Evolutionary conservation across 2,113 vertebrate genomes (phyloP), one percentile per base, ranked within the genome.

Genomic region (Leiothrix lutea): DNA sequence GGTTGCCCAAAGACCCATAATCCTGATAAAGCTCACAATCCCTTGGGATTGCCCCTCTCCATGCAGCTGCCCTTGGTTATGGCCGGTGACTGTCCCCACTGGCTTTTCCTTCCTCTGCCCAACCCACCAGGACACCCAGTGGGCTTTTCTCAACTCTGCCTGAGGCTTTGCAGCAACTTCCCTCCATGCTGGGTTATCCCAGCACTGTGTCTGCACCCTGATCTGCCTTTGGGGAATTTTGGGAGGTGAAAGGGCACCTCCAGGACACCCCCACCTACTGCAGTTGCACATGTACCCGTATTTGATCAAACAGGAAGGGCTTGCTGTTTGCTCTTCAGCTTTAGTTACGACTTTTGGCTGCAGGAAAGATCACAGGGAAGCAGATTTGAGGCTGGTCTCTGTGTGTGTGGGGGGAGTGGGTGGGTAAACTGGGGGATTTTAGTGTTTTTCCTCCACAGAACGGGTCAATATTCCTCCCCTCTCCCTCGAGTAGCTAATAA

Each of bases 401-500:
- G 2, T 11, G 54, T 50, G 29, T n/a, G n/a, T n/a, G 40, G 42
- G 73, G 80, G 44, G 50, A 26, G 28, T 42, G 67, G 38, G 12
- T 72, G 54, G 35, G 35, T 33, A 26, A 66, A 13, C 1, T 42
- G 42, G 69, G 40, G 45, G 53, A 51, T 92, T 91, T 88, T 25
- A 45, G 83, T 65, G n/a, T 54, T 92, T 95, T 95, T 84, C 45
- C 77, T 85, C 78, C 1, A 15, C 60, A 11, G 83, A 96, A 73
- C 0, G 10, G 65, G 77, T 90, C 93, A 95, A 31, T 96, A 70
- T 90, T 88, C 78, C 82, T 95, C 79, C 77, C 74, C 82, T 96
- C 60, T 87, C 66, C 88, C 86, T 89, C 6, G 57, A 91, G 90
- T 95, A 96, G 96, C 97, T 97, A 97, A 98, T 98, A 94, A 98